A percentile compares a stretch with the other conserved stretches of the same genome.
phyloP scores from a whole-genome alignment of 2,797 vertebrate genomes.

The Spea hammondii region DNA sequence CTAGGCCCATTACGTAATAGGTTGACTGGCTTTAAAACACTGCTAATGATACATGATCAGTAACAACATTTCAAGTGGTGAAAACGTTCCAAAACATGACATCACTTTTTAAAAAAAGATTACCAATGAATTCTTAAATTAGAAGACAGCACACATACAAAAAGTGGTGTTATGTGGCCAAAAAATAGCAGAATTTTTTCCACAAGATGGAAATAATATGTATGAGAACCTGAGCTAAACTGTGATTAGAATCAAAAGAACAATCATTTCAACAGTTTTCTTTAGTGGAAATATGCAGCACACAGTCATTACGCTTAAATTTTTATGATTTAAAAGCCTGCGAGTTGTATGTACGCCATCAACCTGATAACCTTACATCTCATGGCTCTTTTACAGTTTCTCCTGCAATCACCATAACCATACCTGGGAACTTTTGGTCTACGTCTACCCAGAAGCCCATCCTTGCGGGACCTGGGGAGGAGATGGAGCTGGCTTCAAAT shows the following conservation, averaged over 20 bases:
- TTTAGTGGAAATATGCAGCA: background rate
- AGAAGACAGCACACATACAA: constrained; percentile 50
- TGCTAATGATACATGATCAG: constrained; percentile 17
- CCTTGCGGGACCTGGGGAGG: too few relatives aligned
- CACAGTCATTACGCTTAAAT: too few relatives aligned
- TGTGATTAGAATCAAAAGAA: background rate
- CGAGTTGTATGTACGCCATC: too few relatives aligned
- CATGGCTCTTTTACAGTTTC: too few relatives aligned
- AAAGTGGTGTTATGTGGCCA: constrained; percentile 39
- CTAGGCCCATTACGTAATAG: constrained; percentile 24
- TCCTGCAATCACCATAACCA: too few relatives aligned
- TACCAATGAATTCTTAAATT: constrained; percentile 55
- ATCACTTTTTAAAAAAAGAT: constrained; percentile 51
- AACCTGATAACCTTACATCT: too few relatives aligned
- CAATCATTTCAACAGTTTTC: background rate
- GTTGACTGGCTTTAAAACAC: constrained; percentile 8
- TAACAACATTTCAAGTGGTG: constrained; percentile 15
- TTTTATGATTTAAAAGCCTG: too few relatives aligned
- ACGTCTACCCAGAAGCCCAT: too few relatives aligned
- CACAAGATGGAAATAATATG: constrained; percentile 22
- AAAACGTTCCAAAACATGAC: constrained; percentile 45
- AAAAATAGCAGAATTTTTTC: constrained; percentile 33
- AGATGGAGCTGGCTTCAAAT: too few relatives aligned
- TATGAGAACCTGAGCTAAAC: constrained; percentile 3
- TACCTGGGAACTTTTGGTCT: too few relatives aligned